A percentile compares a stretch with the other conserved stretches of the same genome.
phyloP scores from a whole-genome alignment of 2,888 invertebrate species.

The Carpatolechia fugitivella region DNA sequence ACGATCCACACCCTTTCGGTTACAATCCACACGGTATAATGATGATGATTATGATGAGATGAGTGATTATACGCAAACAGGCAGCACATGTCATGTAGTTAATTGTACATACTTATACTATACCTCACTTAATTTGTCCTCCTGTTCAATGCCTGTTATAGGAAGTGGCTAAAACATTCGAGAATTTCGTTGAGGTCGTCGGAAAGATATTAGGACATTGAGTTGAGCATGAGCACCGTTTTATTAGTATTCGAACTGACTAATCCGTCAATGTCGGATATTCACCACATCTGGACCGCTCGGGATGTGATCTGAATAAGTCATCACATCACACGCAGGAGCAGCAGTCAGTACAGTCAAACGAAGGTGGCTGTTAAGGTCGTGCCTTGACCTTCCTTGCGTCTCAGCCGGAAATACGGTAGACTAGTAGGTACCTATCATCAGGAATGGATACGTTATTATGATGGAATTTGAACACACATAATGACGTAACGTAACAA shows the following conservation, averaged over 20 bases:
- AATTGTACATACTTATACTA: too few species aligned
- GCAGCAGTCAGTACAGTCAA: constrained; percentile 16
- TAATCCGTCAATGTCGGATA: constrained; percentile 51
- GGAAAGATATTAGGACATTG: constrained; percentile 41
- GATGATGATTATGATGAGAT: too few species aligned
- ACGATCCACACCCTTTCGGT: too few species aligned
- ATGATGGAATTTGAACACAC: not conserved
- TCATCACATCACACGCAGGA: constrained; percentile 22
- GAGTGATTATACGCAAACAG: too few species aligned
- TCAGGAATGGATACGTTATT: not conserved
- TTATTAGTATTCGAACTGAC: constrained; percentile 53
- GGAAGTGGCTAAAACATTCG: too few species aligned
- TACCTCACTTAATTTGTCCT: too few species aligned
- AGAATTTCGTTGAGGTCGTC: constrained; percentile 44
- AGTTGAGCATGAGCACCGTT: constrained; percentile 27
- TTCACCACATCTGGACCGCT: constrained; percentile 41
- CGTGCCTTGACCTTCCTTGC: constrained; percentile 34
- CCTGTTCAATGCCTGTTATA: too few species aligned
- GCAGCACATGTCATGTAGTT: too few species aligned
- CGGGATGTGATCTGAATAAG: constrained; percentile 41
- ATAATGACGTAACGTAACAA: constrained; percentile 9
- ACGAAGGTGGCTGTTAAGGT: constrained; percentile 37
- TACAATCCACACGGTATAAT: too few species aligned
- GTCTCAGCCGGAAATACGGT: not conserved
- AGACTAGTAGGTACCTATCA: not conserved